Base-by-base conservation (phyloP, 2,797 vertebrate species). In the Mallotus villosus region DNA sequence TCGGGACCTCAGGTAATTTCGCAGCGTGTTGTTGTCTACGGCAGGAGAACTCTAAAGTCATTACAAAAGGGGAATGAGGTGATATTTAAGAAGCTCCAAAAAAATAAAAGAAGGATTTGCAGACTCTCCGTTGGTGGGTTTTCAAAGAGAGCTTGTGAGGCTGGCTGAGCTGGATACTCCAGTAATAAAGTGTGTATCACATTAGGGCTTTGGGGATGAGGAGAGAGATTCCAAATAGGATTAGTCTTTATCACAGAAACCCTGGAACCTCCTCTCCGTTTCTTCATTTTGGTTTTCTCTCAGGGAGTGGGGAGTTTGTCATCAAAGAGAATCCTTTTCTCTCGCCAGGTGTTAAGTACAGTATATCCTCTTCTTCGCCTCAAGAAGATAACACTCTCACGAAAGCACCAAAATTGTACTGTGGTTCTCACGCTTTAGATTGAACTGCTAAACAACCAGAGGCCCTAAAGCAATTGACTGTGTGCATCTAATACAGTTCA, bases 121-220 rank as follows among this genome's bases (percentile, higher is more conserved):
- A 84, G 60, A 70, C 63, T 67, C 69, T 67, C 46, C 67, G 72
- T 70, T 79, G 71, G 78, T 67, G 58, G 58, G 49, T 71, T 58
- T 71, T 32, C 32, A 49, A 27, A 70, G 53, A 66, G 9, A n/a
- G 41, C 69, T 66, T 67, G 74, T 81, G 76, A 80, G 71, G 75
- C 68, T 82, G 78, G 82, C 77, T 37, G 49, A 17, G 27, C 72
- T 41, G 58, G 57, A 34, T 9, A 25, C 53, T 69, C 41, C 68
- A 74, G 75, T 74, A 77, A 89, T 89, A 87, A 86, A 84, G 82
- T 51, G 6, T 74, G 79, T 87, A 90, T 90, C 87, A 74, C 80
- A 76, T 87, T 77, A 84, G 88, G 77, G 84, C 78, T 85, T 82
- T 70, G 71, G 81, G 84, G 82, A 81, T 77, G 78, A 79, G 75